phyloP scores from a whole-genome alignment of 1,140 invertebrate species.

The Drosophila busckii region DNA sequence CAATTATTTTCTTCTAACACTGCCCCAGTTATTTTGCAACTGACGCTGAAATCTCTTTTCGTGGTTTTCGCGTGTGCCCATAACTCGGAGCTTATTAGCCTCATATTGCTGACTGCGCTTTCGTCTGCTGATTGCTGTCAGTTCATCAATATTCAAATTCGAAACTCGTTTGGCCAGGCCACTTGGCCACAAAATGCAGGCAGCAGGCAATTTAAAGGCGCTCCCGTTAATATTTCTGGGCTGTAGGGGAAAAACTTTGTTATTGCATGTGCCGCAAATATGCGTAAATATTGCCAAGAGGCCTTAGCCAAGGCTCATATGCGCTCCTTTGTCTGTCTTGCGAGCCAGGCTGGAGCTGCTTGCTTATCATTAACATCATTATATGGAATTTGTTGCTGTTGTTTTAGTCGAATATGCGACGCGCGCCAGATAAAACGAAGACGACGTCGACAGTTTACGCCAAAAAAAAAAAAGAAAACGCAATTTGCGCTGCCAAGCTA shows the following conservation, averaged over 20 bases:
- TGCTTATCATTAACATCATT: constrained; percentile 60
- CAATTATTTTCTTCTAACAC: no score
- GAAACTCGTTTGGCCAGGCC: constrained; percentile 2
- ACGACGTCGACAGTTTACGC: constrained; percentile 14
- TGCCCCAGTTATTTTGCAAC: no score
- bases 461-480: constrained; percentile 42
- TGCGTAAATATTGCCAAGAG: constrained; percentile 33
- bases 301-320: neutral
- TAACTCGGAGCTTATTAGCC: no score
- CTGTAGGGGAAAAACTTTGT: constrained; percentile 15
- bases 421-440: constrained; percentile 36
- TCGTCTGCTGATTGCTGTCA: no score
- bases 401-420: constrained; percentile 20
- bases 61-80: no score
- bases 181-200: constrained; percentile 10
- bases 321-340: neutral
- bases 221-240: constrained; percentile 1
- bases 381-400: constrained; percentile 43
- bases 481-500: constrained; percentile 69
- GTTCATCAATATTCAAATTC: constrained; percentile 10
- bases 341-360: constrained; percentile 10
- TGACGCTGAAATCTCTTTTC: no score
- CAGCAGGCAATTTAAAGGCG: constrained; percentile 26
- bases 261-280: constrained; percentile 31
- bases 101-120: no score